Base-by-base conservation (phyloP, 2,797 vertebrate species). In the Hyperoplus lanceolatus region DNA sequence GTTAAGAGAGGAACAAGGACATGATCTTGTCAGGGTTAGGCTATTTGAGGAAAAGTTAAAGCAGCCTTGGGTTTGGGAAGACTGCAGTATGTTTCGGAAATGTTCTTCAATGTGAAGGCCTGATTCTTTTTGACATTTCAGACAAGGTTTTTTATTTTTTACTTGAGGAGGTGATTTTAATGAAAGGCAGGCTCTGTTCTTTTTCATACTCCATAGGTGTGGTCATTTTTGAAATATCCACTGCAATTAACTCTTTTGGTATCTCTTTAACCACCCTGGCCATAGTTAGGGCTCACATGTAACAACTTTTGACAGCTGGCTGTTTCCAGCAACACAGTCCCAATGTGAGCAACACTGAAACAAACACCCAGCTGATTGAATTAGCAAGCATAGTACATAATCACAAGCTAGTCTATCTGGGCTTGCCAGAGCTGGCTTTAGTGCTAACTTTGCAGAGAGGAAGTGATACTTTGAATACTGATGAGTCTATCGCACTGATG, bases 351-450 rank as follows among this genome's bases (percentile, higher is more conserved):
- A 80, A 76, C 69, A 59, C 53, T 38, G 77, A 75, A 80, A 84
- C 84, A 81, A 79, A 84, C 73, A 64, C 60, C 83, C 80, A 6
- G 38, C 73, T 83, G 87, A 89, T 86, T 90, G 72, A 85, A 90
- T 90, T 88, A 88, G 84, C 71, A 21, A 54, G 60, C 58, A 21
- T 71, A 79, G 79, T 76, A 73, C 80, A 41, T 67, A 81, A 73
- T 85, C 71, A 62, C 60, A 14, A 53, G 72, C 70, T 2, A 0
- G 75, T 21, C 60, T 6, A 39, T 36, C 29, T 80, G 73, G 63
- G 51, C 14, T 78, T 73, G 60, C 67, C 78, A 81, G 69, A 63
- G 77, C 59, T 51, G 68, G 75, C 55, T 54, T 74, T 68, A 53
- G 61, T 77, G 12, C 54, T 63, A 77, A 79, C 79, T 87, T 85